phyloP scores from a whole-genome alignment of 2,113 vertebrate genomes.

The Laticauda laticaudata region DNA sequence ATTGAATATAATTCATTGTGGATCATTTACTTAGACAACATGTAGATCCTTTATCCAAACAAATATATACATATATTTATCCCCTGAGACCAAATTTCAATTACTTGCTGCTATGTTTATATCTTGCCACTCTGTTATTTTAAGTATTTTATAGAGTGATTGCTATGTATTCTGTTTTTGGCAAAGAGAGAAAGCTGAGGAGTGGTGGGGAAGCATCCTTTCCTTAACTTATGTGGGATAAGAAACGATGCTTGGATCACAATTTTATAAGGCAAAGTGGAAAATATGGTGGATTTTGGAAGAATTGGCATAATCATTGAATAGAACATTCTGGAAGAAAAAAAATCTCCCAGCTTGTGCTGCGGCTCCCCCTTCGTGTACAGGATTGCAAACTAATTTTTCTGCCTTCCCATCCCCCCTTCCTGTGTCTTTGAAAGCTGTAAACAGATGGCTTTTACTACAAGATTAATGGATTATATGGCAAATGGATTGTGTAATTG shows the following conservation, averaged over 20 bases:
- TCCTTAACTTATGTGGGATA: neutral
- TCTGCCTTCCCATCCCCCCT: neutral
- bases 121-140: neutral
- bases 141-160: neutral
- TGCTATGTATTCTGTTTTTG: neutral
- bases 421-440: neutral
- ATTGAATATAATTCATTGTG: neutral
- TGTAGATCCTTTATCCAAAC: neutral
- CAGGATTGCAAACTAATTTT: neutral
- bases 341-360: neutral
- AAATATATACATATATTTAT: neutral
- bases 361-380: neutral
- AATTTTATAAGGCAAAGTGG: neutral
- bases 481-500: neutral
- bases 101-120: neutral
- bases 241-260: neutral
- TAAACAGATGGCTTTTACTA: neutral
- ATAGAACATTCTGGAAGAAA: neutral
- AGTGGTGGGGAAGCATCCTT: neutral
- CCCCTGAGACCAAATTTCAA: neutral
- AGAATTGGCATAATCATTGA: neutral
- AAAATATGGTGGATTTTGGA: neutral
- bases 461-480: neutral
- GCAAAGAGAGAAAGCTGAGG: neutral
- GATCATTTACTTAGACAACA: neutral